Percentiles rank a stretch among this genome's conserved stretches.
phyloP scores from a whole-genome alignment of 35 echinoderm and acorn worm species.

The Lytechinus pictus region DNA sequence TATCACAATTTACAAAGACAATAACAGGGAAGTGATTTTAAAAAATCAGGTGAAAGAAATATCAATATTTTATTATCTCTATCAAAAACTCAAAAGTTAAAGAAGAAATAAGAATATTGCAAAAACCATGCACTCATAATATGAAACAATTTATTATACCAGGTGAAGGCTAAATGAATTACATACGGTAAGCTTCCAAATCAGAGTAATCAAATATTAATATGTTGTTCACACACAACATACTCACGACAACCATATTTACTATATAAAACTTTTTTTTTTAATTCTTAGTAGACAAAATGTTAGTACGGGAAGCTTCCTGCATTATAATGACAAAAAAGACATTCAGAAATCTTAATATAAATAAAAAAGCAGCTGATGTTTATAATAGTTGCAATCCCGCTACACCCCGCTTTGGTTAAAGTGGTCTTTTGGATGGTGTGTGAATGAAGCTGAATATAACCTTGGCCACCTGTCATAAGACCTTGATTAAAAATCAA shows the following conservation, averaged over 20 bases:
- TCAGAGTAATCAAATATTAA: background rate
- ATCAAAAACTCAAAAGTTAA: background rate
- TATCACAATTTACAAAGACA: background rate
- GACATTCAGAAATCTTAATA: background rate
- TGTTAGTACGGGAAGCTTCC: background rate
- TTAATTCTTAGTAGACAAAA: background rate
- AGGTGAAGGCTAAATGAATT: background rate
- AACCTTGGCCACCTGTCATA: background rate
- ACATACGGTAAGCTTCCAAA: background rate
- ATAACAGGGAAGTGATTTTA: too few relatives aligned
- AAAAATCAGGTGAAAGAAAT: background rate
- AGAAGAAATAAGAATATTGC: too few relatives aligned
- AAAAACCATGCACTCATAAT: too few relatives aligned
- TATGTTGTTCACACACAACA: background rate
- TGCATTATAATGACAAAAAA: background rate
- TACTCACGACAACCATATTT: background rate
- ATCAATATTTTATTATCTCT: background rate
- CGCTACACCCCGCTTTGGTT: background rate
- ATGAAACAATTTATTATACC: too few relatives aligned
- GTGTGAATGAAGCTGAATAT: background rate
- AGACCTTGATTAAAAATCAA: slow-evolving; percentile 2
- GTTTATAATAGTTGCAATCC: background rate
- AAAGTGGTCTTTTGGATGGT: background rate
- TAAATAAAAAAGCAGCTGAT: background rate
- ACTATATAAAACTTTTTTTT: background rate